phyloP scores from a whole-genome alignment of 35 echinoderm and acorn worm genomes.

The Lytechinus pictus region DNA sequence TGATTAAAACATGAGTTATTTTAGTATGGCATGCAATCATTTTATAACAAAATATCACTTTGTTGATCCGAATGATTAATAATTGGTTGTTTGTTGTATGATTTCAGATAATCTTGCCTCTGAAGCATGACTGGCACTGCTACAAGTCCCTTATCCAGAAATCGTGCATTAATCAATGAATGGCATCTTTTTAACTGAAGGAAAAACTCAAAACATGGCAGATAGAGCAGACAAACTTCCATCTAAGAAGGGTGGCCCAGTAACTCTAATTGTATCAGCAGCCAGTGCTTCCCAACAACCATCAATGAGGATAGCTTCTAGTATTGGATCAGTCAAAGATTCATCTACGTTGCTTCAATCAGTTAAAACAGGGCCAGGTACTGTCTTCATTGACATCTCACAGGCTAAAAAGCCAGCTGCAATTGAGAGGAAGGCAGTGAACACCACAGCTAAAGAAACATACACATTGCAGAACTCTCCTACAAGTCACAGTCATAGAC shows the following conservation, averaged over 20 bases:
- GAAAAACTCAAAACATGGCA: not conserved
- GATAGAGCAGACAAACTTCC: not conserved
- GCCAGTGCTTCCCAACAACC: not conserved
- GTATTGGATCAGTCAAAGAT: not conserved
- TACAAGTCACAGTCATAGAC: not conserved
- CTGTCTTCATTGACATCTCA: not conserved
- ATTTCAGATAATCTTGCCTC: not conserved
- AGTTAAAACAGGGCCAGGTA: not conserved
- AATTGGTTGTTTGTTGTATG: not conserved
- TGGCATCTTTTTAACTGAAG: not conserved
- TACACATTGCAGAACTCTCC: not conserved
- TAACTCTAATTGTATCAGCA: not conserved
- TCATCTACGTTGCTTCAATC: not conserved
- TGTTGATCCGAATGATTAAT: too few species aligned
- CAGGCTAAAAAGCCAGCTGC: not conserved
- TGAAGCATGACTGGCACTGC: not conserved
- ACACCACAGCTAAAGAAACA: not conserved
- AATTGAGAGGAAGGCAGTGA: not conserved
- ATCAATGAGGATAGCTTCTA: not conserved
- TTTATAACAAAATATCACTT: too few species aligned
- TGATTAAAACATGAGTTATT: too few species aligned
- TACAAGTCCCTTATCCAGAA: too few species aligned
- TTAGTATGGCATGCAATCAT: too few species aligned
- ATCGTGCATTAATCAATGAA: too few species aligned
- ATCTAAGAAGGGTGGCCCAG: not conserved